phyloP scores from a whole-genome alignment of 2,797 vertebrate species.

The Amphiprion clarkii region DNA sequence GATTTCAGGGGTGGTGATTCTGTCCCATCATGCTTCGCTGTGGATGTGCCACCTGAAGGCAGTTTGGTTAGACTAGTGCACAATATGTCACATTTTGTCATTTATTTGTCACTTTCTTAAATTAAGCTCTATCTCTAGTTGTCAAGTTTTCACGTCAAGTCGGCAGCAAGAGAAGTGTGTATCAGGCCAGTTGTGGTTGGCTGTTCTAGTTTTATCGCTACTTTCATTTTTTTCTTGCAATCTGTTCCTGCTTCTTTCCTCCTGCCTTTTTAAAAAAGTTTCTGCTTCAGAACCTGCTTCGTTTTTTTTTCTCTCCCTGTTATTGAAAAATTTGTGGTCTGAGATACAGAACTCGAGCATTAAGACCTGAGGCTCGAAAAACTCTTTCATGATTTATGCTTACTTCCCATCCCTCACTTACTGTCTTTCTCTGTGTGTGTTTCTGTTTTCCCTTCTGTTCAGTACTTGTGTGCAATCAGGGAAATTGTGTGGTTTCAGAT shows the following conservation, averaged over 20 bases:
- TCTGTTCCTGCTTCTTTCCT: background rate
- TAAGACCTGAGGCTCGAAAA: slow-evolving; percentile 40
- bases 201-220: background rate
- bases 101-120: background rate
- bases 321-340: slow-evolving; percentile 6
- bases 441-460: background rate
- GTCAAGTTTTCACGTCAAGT: background rate
- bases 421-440: background rate
- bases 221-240: no score
- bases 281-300: background rate
- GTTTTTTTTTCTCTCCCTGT: background rate
- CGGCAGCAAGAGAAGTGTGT: background rate
- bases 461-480: slow-evolving; percentile 35
- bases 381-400: slow-evolving; percentile 30
- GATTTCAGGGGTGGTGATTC: no score
- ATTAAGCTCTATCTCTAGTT: background rate
- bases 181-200: background rate
- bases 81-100: background rate
- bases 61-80: background rate
- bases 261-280: background rate
- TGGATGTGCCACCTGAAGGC: background rate
- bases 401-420: slow-evolving; percentile 4
- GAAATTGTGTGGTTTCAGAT: slow-evolving; percentile 42
- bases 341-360: slow-evolving; percentile 34
- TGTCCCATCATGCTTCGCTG: no score